Evolutionary conservation across 2,888 invertebrate species (phyloP).

Genomic region (Scelioninae gen. 2): DNA sequence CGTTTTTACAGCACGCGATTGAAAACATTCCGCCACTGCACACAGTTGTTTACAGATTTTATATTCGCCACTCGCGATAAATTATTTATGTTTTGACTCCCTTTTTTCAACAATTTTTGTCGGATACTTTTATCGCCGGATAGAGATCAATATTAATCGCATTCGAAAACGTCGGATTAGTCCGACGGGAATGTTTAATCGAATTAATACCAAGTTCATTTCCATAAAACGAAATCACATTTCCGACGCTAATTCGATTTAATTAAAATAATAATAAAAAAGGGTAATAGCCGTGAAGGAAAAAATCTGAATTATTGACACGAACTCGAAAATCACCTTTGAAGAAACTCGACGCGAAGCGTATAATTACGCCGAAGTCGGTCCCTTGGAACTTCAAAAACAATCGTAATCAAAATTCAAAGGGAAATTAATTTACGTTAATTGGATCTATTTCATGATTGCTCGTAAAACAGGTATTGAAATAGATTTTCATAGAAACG

Average conservation of each 20-base stretch:
- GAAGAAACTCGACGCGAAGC: slow-evolving; percentile 28
- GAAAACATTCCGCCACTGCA: background rate
- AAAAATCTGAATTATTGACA: slow-evolving; percentile 6
- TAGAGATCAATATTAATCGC: background rate
- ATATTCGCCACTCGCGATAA: too few relatives aligned
- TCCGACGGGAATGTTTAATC: slow-evolving; percentile 1
- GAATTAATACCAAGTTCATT: slow-evolving; percentile 20
- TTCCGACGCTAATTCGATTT: slow-evolving; percentile 40
- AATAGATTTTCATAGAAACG: slow-evolving; percentile 1
- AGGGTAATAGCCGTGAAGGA: background rate
- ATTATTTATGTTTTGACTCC: background rate
- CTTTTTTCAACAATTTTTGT: background rate
- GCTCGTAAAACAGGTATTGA: slow-evolving; percentile 26
- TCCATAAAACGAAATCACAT: slow-evolving; percentile 40
- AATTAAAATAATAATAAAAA: slow-evolving; percentile 17
- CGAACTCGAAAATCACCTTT: slow-evolving; percentile 20
- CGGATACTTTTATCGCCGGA: slow-evolving; percentile 1
- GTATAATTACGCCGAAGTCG: slow-evolving; percentile 40
- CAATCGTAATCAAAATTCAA: slow-evolving; percentile 41
- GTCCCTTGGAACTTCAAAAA: slow-evolving; percentile 38
- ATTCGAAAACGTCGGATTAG: background rate
- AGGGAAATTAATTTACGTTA: slow-evolving; percentile 36
- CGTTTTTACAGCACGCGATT: background rate
- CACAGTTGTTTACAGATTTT: slow-evolving; percentile 9
- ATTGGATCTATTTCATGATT: slow-evolving; percentile 33